Conservation (phyloP, 2,797 vertebrate species). For the Sebastes taczanowskii region DNA sequence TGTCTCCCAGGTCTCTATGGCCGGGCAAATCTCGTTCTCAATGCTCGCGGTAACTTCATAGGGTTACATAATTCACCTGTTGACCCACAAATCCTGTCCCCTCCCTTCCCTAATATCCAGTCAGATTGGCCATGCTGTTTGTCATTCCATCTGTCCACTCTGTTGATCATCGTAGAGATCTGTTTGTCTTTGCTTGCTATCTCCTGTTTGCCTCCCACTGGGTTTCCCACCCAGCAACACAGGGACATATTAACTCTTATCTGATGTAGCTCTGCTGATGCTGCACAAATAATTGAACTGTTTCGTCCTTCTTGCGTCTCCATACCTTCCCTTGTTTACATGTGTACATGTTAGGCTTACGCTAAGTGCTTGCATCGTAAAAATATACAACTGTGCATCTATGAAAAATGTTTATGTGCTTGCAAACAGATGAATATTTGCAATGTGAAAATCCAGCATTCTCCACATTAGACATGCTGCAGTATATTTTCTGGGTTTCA, state of each 20-base stretch:
- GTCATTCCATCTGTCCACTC: slow-evolving; percentile 49
- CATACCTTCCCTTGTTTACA: slow-evolving; percentile 53
- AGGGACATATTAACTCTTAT: slow-evolving; percentile 47
- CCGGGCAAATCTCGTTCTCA: slow-evolving; percentile 83
- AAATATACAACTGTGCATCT: slow-evolving; percentile 50
- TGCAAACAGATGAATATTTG: slow-evolving; percentile 66
- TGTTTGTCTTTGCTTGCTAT: slow-evolving; percentile 68
- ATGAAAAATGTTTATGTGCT: slow-evolving; percentile 40
- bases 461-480: slow-evolving; percentile 58
- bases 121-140: slow-evolving; percentile 51
- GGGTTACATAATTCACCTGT: slow-evolving; percentile 71
- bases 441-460: slow-evolving; percentile 72
- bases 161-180: slow-evolving; percentile 53
- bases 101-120: slow-evolving; percentile 26
- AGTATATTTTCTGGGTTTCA: slow-evolving; percentile 42
- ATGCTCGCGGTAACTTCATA: slow-evolving; percentile 84
- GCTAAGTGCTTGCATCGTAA: slow-evolving; percentile 56
- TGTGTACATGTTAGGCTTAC: slow-evolving; percentile 54
- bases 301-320: slow-evolving; percentile 47
- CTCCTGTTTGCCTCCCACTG: slow-evolving; percentile 53
- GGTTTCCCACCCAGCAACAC: slow-evolving; percentile 55
- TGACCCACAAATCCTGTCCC: slow-evolving; percentile 43
- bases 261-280: slow-evolving; percentile 50
- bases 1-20: slow-evolving; percentile 86
- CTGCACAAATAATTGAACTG: slow-evolving; percentile 43